Evolutionary conservation across 2,888 invertebrate species (phyloP).

Genomic region (Idaea biselata): DNA sequence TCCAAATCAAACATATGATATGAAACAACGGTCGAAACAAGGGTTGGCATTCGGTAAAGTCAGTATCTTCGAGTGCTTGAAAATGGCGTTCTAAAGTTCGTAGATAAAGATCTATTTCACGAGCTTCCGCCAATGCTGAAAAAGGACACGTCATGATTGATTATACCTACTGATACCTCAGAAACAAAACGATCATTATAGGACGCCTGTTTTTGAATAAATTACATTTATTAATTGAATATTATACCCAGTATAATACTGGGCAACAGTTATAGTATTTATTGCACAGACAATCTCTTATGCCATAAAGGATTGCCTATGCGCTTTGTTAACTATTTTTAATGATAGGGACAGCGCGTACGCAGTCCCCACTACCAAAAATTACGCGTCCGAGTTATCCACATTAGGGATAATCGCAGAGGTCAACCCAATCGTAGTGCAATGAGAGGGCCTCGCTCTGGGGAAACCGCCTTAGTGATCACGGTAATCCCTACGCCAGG

Average conservation of each 20-base stretch:
- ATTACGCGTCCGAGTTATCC: constrained; percentile 20
- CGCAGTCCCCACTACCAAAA: constrained; percentile 19
- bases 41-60: constrained; percentile 90
- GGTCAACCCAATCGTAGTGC: constrained; percentile 19
- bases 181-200: too few species aligned
- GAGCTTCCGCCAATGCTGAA: constrained; percentile 92
- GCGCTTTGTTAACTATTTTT: too few species aligned
- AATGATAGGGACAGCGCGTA: constrained; percentile 10
- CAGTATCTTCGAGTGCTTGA: constrained; percentile 89
- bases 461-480: constrained; percentile 20
- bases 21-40: constrained; percentile 91
- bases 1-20: constrained; percentile 94
- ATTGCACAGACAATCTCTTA: too few species aligned
- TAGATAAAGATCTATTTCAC: constrained; percentile 92
- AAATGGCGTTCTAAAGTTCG: constrained; percentile 91
- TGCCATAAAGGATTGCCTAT: too few species aligned
- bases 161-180: too few species aligned
- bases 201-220: too few species aligned
- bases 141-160: constrained; percentile 20
- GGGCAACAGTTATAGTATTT: too few species aligned
- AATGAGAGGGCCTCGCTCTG: constrained; percentile 17
- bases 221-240: too few species aligned
- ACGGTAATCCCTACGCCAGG: constrained; percentile 20
- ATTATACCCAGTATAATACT: too few species aligned
- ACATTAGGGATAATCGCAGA: constrained; percentile 16